Evolutionary conservation across 2,888 invertebrate genomes (phyloP), one percentile per base, ranked within the genome.

Genomic region (Sisyra terminalis): DNA sequence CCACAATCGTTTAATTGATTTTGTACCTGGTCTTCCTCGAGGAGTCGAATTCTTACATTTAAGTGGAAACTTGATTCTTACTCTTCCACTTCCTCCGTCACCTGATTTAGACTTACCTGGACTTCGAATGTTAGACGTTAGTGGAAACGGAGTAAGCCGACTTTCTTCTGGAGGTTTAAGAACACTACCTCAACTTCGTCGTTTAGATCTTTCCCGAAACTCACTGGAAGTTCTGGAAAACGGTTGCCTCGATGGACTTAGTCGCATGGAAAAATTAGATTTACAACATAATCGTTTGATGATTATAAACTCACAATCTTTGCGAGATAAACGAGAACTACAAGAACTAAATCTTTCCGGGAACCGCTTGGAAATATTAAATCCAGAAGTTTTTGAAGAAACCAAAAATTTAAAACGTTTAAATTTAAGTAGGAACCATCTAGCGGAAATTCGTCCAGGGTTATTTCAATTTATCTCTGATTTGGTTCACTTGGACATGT

Each of bases 1-100:
- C 51, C 66, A 67, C 48, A 89, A 88, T 57, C 68, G 72, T 44
- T 56, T 88, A 46, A 61, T 75, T n/a, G 77, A 80, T 52, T 72
- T 87, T 48, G 71, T 83, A n/a, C 78, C 82, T 2, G 84, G 83
- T 1, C 61, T 87, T 41, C 86, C 87, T 0, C 67, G 76, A 50
- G 82, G 79, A 34, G 64, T 87, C 40, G 87, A 87, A 56, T 74
- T 85, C 48, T 61, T 87, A 16, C 75, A 77, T 54, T 59, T 85
- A 54, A 65, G 76, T 40, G 71, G 70, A 53, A 87, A 87, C 58
- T 72, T 78, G 51, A 80, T 87, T 42, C 65, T 71, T 4, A 65
- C 62, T 34, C 59, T 87, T 35, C 83, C 85, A 5, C 57, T 64
- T 3, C 61, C 73, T 13, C 73, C 76, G 1, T 76, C 77, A 1